phyloP scores from a whole-genome alignment of 2,888 invertebrate species.

The Drosophila maculinotata region DNA sequence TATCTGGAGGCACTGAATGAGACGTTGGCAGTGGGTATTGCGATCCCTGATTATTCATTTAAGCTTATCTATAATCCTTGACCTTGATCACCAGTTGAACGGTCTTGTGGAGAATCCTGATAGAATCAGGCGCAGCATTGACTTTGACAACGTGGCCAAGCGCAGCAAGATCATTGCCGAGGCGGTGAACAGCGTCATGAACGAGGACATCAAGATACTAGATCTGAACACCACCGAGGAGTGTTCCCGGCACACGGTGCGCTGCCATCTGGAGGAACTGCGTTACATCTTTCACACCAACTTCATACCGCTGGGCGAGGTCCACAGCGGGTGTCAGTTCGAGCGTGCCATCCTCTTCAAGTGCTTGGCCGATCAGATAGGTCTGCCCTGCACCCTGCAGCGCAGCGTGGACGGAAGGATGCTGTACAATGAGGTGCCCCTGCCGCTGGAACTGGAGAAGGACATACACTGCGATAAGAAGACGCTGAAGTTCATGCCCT shows the following conservation, averaged over 20 bases:
- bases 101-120: constrained; percentile 70
- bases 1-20: constrained; percentile 65
- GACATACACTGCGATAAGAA: constrained; percentile 78
- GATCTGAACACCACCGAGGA: constrained; percentile 85
- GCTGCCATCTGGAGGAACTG: constrained; percentile 86
- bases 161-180: constrained; percentile 85
- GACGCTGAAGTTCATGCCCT: constrained; percentile 84
- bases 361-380: constrained; percentile 88
- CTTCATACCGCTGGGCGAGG: constrained; percentile 87
- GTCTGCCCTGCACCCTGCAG: constrained; percentile 87
- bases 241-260: constrained; percentile 84
- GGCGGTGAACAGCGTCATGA: constrained; percentile 84
- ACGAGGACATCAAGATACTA: constrained; percentile 61
- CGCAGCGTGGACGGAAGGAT: constrained; percentile 86
- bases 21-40: constrained; percentile 61
- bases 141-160: constrained; percentile 79
- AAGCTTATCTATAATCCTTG: not conserved
- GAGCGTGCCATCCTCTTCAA: constrained; percentile 89
- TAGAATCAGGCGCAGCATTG: constrained; percentile 66
- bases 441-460: constrained; percentile 84
- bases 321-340: constrained; percentile 87
- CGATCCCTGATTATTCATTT: not conserved
- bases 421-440: constrained; percentile 88
- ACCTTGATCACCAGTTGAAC: constrained; percentile 42
- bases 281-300: constrained; percentile 85